A percentile compares a stretch with the other conserved stretches of the same genome.
Evolutionary conservation across 2,113 vertebrate species (phyloP).

Genomic region (Tringa solitaria): DNA sequence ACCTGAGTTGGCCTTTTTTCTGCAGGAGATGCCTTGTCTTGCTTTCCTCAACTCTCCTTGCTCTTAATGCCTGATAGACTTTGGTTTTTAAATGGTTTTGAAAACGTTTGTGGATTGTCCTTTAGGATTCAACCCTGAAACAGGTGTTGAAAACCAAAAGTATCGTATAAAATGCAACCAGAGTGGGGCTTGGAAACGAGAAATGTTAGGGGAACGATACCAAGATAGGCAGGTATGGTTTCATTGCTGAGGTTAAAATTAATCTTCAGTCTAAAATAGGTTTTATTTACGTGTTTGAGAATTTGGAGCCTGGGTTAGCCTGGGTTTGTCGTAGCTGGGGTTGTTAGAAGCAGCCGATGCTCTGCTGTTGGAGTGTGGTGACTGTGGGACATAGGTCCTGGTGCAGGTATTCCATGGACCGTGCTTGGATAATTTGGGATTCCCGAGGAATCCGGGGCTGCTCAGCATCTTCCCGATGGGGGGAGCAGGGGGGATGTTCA

Average conservation of each 20-base stretch:
- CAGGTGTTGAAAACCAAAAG: neutral
- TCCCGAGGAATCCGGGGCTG: neutral
- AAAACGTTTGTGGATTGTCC: neutral
- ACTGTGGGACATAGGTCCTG: neutral
- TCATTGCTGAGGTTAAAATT: neutral
- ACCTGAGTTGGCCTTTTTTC: neutral
- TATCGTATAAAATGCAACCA: neutral
- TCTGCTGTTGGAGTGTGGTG: neutral
- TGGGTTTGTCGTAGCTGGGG: neutral
- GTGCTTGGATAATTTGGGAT: neutral
- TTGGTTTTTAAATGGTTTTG: neutral
- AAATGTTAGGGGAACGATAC: neutral
- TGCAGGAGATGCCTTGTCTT: neutral
- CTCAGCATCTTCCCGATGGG: accelerated
- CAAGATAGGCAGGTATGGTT: neutral
- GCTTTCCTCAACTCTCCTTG: neutral
- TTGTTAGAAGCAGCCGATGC: neutral
- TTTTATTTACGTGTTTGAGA: neutral
- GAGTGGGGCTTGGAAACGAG: neutral
- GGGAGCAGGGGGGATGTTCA: neutral
- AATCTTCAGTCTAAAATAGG: neutral
- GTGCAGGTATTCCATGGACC: neutral
- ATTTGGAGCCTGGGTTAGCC: neutral
- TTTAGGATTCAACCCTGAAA: neutral
- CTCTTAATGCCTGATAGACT: neutral